Base-by-base conservation (phyloP, 2,113 vertebrate species). In the Vireo altiloquus region DNA sequence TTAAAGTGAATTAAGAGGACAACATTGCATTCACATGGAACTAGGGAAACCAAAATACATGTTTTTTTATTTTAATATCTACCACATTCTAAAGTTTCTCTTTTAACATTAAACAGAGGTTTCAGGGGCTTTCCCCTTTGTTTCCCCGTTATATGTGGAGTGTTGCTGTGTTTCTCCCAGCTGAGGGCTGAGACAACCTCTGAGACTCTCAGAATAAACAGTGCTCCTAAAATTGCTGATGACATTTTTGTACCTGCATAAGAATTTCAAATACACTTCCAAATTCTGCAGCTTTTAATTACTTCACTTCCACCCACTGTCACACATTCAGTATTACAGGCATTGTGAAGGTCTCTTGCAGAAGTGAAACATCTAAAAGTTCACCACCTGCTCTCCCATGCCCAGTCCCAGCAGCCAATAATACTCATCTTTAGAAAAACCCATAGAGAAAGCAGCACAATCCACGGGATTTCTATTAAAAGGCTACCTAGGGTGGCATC, bases 281-380 rank as follows among this genome's bases (percentile, higher is more conserved):
- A 86, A 93, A 95, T 93, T 86, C 68, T 92, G 52, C 49, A 89
- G 61, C 90, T 87, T 88, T 87, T 94, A 92, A 91, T 91, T 90
- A 76, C 89, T 94, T 91, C 83, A 56, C 52, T 91, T 94, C 54
- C 59, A 95, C 78, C 61, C 87, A 54, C 89, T 82, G 79, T 88
- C 82, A 94, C 72, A 71, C 57, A 59, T 40, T 93, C 15, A 2
- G 30, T 81, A 47, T 59, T 92, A 66, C 39, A 92, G 82, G 33
- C 20, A 0, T 42, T 88, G 59, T 50, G 68, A 91, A 94, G 87
- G 57, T 61, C 77, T 56, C 70, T 74, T 91, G 50, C 37, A 18
- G 40, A 90, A 87, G 46, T 50, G 82, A 93, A 92, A 59, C 75
- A 90, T 40, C 63, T 17, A 2, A 14, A 92, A 92, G 78, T 87